phyloP scores from a whole-genome alignment of 1,140 invertebrate species.

The Procambarus clarkii region DNA sequence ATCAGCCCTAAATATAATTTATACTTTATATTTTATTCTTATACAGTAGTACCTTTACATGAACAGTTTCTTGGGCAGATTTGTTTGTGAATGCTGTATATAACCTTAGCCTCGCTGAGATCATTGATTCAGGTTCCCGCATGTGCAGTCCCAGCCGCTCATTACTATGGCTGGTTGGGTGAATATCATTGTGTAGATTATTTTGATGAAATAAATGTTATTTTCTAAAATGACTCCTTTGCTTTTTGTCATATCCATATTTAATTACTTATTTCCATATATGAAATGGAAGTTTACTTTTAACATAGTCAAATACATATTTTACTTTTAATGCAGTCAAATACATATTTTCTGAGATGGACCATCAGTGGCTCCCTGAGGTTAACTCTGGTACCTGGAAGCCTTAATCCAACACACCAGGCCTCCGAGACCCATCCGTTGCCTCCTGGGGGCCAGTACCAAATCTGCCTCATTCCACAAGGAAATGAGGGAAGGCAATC shows the following conservation, averaged over 20 bases:
- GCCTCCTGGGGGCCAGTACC: too few species aligned
- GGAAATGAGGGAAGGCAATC: too few species aligned
- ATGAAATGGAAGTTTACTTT: too few species aligned
- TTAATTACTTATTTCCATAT: too few species aligned
- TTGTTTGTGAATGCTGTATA: conserved; percentile 32
- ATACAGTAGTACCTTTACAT: background rate
- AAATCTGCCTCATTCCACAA: too few species aligned
- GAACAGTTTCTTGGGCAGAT: conserved; percentile 11
- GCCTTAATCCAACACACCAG: too few species aligned
- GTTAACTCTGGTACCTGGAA: too few species aligned
- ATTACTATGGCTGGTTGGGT: conserved; percentile 23
- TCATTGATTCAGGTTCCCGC: conserved; percentile 53
- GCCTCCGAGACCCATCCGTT: too few species aligned
- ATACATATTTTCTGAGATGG: too few species aligned
- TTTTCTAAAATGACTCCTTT: conserved; percentile 48
- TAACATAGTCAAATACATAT: too few species aligned
- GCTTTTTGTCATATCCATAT: conserved; percentile 7
- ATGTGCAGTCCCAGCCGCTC: conserved; percentile 35
- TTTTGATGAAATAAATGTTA: conserved; percentile 66
- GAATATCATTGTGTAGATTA: conserved; percentile 62
- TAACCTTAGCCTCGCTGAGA: conserved; percentile 59
- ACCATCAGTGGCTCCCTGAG: too few species aligned
- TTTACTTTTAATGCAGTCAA: too few species aligned
- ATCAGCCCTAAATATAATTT: background rate
- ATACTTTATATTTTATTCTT: background rate